These are phyloP conservation scores for Plebejus anna DNA, from an alignment of 2,888 invertebrate genomes.

Conservation along the genomic window DNA sequence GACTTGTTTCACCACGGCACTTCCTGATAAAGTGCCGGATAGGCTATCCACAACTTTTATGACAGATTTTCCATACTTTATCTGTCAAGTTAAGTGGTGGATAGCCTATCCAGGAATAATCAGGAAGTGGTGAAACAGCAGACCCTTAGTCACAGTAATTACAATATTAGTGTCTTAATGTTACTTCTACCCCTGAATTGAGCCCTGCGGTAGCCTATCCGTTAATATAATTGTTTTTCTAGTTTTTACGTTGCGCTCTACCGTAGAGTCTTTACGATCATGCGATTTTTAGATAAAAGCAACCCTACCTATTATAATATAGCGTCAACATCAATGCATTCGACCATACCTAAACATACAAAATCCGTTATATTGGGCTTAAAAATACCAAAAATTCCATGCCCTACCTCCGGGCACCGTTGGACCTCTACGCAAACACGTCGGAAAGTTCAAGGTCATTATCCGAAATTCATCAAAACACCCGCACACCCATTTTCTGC, in stretches of 20 bases:
- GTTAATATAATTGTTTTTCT: background rate
- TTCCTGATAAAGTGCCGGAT: too few species aligned
- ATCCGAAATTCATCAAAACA: constrained; percentile 21
- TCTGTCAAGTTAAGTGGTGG: too few species aligned
- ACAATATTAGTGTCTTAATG: too few species aligned
- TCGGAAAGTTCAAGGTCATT: constrained; percentile 9
- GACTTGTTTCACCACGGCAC: too few species aligned
- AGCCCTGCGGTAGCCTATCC: background rate
- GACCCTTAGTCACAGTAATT: too few species aligned
- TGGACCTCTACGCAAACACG: background rate
- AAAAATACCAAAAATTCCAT: background rate
- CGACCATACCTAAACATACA: background rate
- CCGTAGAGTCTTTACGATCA: background rate
- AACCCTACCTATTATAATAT: background rate
- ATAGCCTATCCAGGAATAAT: too few species aligned
- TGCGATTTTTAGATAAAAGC: background rate
- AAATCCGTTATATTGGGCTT: background rate
- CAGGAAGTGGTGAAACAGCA: too few species aligned
- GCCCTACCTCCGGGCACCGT: background rate
- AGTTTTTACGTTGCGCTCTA: background rate
- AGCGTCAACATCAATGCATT: background rate
- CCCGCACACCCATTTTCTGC: constrained; percentile 52
- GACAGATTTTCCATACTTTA: too few species aligned
- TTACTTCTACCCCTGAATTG: too few species aligned
- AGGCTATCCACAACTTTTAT: too few species aligned